A percentile compares a stretch with the other conserved stretches of the same genome.
These are phyloP conservation scores for Microcebus ravelobensis DNA, from an alignment of 2,113 vertebrate species.

Conservation along the genomic window DNA sequence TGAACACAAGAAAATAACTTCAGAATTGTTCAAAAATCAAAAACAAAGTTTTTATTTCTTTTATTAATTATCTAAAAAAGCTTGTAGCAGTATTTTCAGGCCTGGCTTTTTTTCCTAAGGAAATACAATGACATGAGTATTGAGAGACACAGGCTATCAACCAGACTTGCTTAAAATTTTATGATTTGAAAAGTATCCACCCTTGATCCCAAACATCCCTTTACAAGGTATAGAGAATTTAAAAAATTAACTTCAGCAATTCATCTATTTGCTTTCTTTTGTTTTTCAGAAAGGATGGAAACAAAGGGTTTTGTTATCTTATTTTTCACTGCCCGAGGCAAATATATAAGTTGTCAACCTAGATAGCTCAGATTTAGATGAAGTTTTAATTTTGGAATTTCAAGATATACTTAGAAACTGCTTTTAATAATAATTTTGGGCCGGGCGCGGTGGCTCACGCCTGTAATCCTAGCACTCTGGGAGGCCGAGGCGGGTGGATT, in stretches of 20 bases:
- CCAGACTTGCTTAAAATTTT: not conserved
- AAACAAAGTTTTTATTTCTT: constrained; percentile 1
- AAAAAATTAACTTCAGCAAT: not conserved
- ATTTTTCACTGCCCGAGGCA: not conserved
- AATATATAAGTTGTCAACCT: not conserved
- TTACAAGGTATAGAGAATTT: not conserved
- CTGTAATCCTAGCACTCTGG: no score
- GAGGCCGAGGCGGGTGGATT: no score
- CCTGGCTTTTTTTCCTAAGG: constrained; percentile 27
- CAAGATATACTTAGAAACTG: constrained; percentile 39
- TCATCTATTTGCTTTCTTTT: not conserved
- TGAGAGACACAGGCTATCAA: constrained; percentile 54
- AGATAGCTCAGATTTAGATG: not conserved
- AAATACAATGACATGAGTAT: constrained; percentile 49
- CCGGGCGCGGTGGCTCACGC: no score
- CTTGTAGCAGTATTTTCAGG: constrained; percentile 52
- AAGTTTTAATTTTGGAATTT: constrained; percentile 34
- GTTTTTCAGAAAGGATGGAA: not conserved
- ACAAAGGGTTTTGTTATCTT: not conserved
- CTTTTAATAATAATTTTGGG: constrained; percentile 23
- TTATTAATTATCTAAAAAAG: constrained; percentile 44
- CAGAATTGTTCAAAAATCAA: constrained; percentile 74
- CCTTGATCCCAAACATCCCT: not conserved
- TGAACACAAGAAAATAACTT: constrained; percentile 84
- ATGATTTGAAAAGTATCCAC: constrained; percentile 33